Evolutionary conservation across 2,113 vertebrate species (phyloP).

Genomic region (Donacobius atricapilla): DNA sequence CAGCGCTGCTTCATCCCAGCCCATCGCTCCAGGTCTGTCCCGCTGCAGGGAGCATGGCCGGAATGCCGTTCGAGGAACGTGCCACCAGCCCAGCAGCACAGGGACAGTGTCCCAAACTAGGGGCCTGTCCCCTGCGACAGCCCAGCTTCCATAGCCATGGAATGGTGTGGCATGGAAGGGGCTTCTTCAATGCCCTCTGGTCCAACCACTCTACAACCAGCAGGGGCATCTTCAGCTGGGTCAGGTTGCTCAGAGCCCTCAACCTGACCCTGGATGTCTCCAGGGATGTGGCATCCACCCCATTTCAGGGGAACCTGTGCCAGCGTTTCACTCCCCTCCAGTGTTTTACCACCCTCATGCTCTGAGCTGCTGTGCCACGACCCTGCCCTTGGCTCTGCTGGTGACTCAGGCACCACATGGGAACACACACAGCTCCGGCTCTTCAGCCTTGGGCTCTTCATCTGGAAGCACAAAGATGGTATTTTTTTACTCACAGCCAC

Average conservation of each 20-base stretch:
- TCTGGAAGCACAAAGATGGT: background rate
- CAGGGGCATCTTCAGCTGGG: background rate
- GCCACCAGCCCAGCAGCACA: background rate
- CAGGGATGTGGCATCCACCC: background rate
- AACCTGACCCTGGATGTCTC: background rate
- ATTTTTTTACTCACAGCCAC: background rate
- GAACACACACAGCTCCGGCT: background rate
- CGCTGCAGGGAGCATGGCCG: fast-evolving
- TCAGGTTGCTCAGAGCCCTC: background rate
- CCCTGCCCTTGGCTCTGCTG: background rate
- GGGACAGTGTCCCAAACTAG: background rate
- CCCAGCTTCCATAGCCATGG: fast-evolving
- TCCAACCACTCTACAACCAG: background rate
- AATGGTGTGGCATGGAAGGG: background rate
- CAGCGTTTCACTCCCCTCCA: background rate
- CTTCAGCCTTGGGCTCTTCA: background rate
- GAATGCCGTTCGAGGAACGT: fast-evolving
- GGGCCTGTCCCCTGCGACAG: background rate
- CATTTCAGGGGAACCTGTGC: background rate
- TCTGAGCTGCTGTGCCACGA: background rate
- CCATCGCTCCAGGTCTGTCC: background rate
- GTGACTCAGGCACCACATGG: background rate
- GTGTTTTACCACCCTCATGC: background rate
- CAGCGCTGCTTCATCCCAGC: background rate
- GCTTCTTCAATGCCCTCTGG: background rate